phyloP scores from a whole-genome alignment of 2,113 vertebrate genomes.

The Cheirogaleus medius region DNA sequence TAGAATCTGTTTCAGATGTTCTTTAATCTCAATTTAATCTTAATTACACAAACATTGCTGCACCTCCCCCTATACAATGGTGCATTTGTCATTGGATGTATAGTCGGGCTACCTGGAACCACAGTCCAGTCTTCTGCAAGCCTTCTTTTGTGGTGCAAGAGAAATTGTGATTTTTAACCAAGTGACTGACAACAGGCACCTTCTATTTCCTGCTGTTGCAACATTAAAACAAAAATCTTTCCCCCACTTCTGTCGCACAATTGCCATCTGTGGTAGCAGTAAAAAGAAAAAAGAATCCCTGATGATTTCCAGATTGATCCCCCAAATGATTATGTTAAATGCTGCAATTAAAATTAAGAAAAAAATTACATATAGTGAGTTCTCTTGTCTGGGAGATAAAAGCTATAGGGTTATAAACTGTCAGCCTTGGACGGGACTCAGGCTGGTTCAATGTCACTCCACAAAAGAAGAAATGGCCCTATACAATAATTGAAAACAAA shows the following conservation, averaged over 20 bases:
- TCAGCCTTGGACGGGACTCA: neutral
- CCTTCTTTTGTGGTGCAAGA: slow-evolving; percentile 61
- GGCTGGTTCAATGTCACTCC: neutral
- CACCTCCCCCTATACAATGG: neutral
- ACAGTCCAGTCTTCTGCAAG: neutral
- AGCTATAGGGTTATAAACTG: neutral
- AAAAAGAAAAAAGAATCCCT: slow-evolving; percentile 54
- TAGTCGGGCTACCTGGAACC: neutral
- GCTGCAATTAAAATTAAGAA: slow-evolving; percentile 25
- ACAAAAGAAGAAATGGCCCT: neutral
- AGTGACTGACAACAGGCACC: slow-evolving; percentile 62
- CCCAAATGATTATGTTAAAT: slow-evolving; percentile 43
- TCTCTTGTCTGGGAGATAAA: slow-evolving; percentile 20
- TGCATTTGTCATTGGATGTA: neutral
- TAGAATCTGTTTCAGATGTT: slow-evolving; percentile 31
- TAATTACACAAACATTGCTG: slow-evolving; percentile 12
- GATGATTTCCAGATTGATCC: slow-evolving; percentile 73
- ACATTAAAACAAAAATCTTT: slow-evolving; percentile 47
- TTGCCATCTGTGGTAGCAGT: slow-evolving; percentile 38
- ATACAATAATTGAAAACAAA: slow-evolving; percentile 26
- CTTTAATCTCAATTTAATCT: neutral
- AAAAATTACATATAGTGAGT: neutral
- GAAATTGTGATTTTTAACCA: slow-evolving; percentile 56
- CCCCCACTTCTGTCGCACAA: slow-evolving; percentile 33
- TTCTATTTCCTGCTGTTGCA: slow-evolving; percentile 61